A percentile compares a stretch with the other conserved stretches of the same genome.
Conservation (phyloP, 2,797 vertebrate species). For the Hoplostethus atlanticus region DNA sequence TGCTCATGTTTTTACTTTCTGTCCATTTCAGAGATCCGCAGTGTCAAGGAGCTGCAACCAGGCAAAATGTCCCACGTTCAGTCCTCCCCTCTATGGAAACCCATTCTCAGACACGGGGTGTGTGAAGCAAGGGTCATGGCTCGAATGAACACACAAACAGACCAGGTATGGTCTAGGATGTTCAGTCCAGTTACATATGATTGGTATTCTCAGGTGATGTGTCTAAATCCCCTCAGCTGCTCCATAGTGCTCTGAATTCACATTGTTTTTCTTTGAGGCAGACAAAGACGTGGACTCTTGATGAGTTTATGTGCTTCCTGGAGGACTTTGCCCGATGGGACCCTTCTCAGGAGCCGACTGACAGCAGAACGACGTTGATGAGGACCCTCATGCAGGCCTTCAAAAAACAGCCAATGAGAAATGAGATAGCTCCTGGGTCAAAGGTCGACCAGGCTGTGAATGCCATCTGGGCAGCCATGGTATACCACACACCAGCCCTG, state of each 20-base stretch:
- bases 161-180: slow-evolving; percentile 62
- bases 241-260: not conserved
- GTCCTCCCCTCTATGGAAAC: slow-evolving; percentile 94
- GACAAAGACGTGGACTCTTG: slow-evolving; percentile 72
- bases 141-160: slow-evolving; percentile 13
- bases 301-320: slow-evolving; percentile 88
- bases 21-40: slow-evolving; percentile 84
- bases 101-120: slow-evolving; percentile 93
- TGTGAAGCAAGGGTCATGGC: slow-evolving; percentile 63
- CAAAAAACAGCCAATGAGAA: slow-evolving; percentile 92
- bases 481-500: slow-evolving; percentile 95
- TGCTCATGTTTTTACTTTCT: slow-evolving; percentile 13
- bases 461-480: slow-evolving; percentile 96
- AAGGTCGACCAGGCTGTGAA: slow-evolving; percentile 97
- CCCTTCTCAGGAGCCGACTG: slow-evolving; percentile 87
- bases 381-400: slow-evolving; percentile 89
- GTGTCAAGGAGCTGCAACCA: slow-evolving; percentile 86
- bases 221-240: not conserved
- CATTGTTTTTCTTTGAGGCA: slow-evolving; percentile 30
- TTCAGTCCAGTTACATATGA: not conserved
- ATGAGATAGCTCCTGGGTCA: slow-evolving; percentile 90
- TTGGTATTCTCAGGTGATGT: too few relatives aligned
- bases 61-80: slow-evolving; percentile 90
- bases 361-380: slow-evolving; percentile 91
- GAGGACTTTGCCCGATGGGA: slow-evolving; percentile 94